Base-by-base conservation (phyloP, 2,888 invertebrate genomes). In the Eristalinus aeneus region DNA sequence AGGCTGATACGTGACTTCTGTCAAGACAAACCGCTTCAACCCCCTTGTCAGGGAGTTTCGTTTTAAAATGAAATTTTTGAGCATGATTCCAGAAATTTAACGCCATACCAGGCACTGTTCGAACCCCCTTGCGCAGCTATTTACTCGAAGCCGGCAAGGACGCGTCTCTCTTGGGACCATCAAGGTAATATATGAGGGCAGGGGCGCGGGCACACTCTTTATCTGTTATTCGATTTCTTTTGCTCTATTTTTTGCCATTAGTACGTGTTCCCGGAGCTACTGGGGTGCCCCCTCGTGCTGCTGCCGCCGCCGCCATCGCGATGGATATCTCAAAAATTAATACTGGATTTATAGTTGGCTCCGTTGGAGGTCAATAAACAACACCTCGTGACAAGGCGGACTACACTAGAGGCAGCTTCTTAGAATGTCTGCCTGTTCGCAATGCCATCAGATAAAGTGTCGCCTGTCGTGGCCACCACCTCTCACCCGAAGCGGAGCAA, bases 211-310 rank as follows among this genome's bases (percentile, higher is more conserved):
- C 32, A 63, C 63, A 64, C 32, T 74, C 65, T 82, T 82, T 86
- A 82, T 86, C 77, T 86, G 86, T 86, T 86, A 86, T 86, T 86
- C 86, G 86, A 86, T 86, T 86, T 82, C 81, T 77, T 86, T 86
- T 78, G 69, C 76, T 16, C 16, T 46, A 46, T 75, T 76, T 76
- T 77, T 82, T 72, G 64, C 77, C 82, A 86, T 86, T 86, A 86
- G 86, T 77, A 86, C 86, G 86, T 86, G 86, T 60, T 72, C 63
- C 61, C 10, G 3, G 9, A 34, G 6, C 34, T 34, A 4, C 4
- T 63, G n/a, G 39, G 23, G 58, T 22, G 16, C 67, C 56, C 9
- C 32, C 23, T 16, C 56, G 31, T 56, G 1, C 32, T 22, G 0
- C 12, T 6, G 54, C 23, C 8, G 16, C 4, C 1, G 1, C 46